Base-by-base conservation (phyloP, 35 echinoderm and acorn worm species). In the Ophiothrix spiculata region DNA sequence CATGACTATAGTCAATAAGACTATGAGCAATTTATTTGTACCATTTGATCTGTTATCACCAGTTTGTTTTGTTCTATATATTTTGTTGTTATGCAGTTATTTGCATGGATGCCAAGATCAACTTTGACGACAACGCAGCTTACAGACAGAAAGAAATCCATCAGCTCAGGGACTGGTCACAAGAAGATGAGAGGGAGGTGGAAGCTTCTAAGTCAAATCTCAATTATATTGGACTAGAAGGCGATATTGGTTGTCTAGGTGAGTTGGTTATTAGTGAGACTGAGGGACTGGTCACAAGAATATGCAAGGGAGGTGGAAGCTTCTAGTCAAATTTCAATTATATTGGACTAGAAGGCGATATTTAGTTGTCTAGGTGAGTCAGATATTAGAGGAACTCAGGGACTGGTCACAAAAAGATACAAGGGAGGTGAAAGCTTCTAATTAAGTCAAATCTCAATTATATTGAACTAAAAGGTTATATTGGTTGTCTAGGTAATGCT, bases 51-150 rank as follows among this genome's bases (percentile, higher is more conserved):
- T n/a, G n/a, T n/a, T n/a, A n/a, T n/a, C n/a, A n/a, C n/a, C n/a
- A n/a, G n/a, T n/a, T n/a, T n/a, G n/a, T n/a, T n/a, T n/a, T n/a
- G n/a, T n/a, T n/a, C n/a, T 2, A 15, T 69, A 69, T 69, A 25
- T 69, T 25, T 69, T 69, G 28, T 86, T 77, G 32, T 39, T 56
- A 79, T 45, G 2, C 81, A 98, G 95, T 98, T 1, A 79, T 93
- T 4, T 98, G 95, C 54, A 99, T 99, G 95, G 95, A 99, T 69
- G 89, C 92, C 32, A 99, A 99, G 85, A 91, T 99, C 37, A 99
- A 99, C 79, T 99, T 99, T 92, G 95, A 99, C 84, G 95, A 99
- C 86, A 99, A 99, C 39, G 95, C 95, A 45, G 75, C 88, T 1
- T 99, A 83, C 85, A 85, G 95, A 36, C 95, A 99, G 76, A 87